Conservation (phyloP, 2,888 invertebrate species). For the Campoplex capitator region DNA sequence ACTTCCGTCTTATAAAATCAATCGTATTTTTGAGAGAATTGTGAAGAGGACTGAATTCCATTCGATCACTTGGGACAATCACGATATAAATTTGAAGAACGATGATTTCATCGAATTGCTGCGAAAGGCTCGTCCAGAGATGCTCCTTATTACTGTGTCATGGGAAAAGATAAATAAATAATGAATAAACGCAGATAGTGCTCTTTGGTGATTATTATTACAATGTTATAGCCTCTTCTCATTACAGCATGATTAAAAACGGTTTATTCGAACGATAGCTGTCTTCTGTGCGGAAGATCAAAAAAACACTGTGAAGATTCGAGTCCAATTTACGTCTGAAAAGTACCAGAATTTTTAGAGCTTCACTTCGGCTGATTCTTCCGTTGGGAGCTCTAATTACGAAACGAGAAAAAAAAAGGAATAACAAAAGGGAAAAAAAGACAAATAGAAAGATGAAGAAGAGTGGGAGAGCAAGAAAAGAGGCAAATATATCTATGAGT, state of each 20-base stretch:
- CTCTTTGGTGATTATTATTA: neutral
- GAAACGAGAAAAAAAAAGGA: neutral
- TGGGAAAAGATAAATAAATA: neutral
- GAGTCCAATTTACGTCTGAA: neutral
- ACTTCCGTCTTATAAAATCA: neutral
- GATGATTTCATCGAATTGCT: neutral
- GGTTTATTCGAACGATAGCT: neutral
- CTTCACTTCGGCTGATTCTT: neutral
- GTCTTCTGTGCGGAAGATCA: neutral
- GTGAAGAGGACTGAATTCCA: neutral
- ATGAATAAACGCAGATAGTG: no score
- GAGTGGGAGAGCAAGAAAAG: neutral
- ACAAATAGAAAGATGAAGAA: neutral
- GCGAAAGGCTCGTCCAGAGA: no score
- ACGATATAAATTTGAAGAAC: neutral
- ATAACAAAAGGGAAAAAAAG: neutral
- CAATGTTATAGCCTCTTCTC: neutral
- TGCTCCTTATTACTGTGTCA: no score
- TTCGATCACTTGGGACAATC: neutral
- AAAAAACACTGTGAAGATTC: neutral
- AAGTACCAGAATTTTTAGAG: slow-evolving; percentile 12
- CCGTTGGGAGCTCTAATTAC: slow-evolving; percentile 35
- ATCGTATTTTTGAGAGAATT: neutral
- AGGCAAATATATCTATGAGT: neutral
- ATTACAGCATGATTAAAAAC: neutral